These are phyloP conservation scores for Hiodon alosoides DNA, from an alignment of 2,113 vertebrate species.

Conservation along the genomic window DNA sequence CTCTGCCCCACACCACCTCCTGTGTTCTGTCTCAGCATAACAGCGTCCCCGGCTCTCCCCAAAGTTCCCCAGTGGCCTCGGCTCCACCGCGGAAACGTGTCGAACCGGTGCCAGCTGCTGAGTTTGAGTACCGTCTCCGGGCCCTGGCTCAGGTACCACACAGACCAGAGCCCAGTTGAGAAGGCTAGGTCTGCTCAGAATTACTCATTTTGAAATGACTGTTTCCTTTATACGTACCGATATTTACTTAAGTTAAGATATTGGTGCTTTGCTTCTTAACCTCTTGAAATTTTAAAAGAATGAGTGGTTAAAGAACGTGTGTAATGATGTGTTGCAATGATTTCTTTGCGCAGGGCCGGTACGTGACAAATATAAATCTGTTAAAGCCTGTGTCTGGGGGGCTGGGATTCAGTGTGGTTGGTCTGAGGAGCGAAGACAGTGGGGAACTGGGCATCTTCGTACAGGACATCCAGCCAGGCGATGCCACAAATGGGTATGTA, in stretches of 20 bases:
- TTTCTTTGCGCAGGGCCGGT: constrained; percentile 63
- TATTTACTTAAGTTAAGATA: too few relatives aligned
- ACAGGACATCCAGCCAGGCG: constrained; percentile 76
- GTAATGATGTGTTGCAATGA: background rate
- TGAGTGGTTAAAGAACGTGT: background rate
- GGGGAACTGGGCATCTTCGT: constrained; percentile 80
- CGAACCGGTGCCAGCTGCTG: constrained; percentile 48
- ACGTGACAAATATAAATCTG: constrained; percentile 69
- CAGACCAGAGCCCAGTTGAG: background rate
- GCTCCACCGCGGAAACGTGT: constrained; percentile 55
- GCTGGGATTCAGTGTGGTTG: constrained; percentile 76
- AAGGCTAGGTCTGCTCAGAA: too few relatives aligned
- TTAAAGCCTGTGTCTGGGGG: constrained; percentile 64
- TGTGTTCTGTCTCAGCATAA: constrained; percentile 76
- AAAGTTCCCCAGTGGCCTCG: constrained; percentile 44
- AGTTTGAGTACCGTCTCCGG: constrained; percentile 65
- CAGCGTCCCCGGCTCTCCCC: constrained; percentile 50
- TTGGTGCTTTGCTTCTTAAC: too few relatives aligned
- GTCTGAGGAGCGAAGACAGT: constrained; percentile 70
- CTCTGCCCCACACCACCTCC: constrained; percentile 66
- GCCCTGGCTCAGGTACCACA: constrained; percentile 70
- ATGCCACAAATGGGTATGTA: constrained; percentile 68
- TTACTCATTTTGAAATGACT: too few relatives aligned
- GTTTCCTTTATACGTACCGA: too few relatives aligned
- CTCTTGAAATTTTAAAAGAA: too few relatives aligned